phyloP scores from a whole-genome alignment of 2,797 vertebrate genomes.

The Typhlichthys subterraneus region DNA sequence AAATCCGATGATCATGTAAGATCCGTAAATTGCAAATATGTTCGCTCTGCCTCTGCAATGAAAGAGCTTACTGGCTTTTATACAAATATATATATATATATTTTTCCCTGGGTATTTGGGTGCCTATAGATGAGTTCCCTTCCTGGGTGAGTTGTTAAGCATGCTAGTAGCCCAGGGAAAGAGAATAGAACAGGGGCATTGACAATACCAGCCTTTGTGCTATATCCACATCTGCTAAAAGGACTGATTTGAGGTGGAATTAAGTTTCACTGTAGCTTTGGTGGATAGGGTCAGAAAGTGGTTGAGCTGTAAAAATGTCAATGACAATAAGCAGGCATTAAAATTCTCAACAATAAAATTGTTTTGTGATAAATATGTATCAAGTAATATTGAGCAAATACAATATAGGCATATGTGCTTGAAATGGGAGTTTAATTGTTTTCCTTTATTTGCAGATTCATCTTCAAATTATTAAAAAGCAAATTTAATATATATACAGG shows the following conservation, averaged over 20 bases:
- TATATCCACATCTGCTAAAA: conserved; percentile 13
- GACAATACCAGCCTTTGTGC: conserved; percentile 27
- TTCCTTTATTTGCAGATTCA: neutral
- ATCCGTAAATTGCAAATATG: too few species aligned
- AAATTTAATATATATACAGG: conserved; percentile 37
- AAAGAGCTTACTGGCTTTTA: too few species aligned
- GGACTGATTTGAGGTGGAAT: conserved; percentile 6
- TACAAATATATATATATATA: too few species aligned
- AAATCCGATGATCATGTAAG: too few species aligned
- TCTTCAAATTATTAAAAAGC: conserved; percentile 33
- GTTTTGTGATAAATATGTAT: too few species aligned
- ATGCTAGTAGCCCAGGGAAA: neutral
- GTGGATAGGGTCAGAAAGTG: neutral
- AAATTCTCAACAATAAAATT: too few species aligned
- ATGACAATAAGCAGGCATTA: neutral
- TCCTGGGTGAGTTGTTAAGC: too few species aligned
- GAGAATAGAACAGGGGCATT: conserved; percentile 10
- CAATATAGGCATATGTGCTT: neutral
- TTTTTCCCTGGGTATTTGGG: neutral
- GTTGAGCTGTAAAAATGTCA: neutral
- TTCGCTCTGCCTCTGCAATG: too few species aligned
- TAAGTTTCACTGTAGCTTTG: conserved; percentile 7
- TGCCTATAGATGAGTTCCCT: neutral
- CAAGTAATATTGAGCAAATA: too few species aligned
- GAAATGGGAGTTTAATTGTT: neutral